phyloP scores from a whole-genome alignment of 1,140 invertebrate species.

The Drosophila watanabei region DNA sequence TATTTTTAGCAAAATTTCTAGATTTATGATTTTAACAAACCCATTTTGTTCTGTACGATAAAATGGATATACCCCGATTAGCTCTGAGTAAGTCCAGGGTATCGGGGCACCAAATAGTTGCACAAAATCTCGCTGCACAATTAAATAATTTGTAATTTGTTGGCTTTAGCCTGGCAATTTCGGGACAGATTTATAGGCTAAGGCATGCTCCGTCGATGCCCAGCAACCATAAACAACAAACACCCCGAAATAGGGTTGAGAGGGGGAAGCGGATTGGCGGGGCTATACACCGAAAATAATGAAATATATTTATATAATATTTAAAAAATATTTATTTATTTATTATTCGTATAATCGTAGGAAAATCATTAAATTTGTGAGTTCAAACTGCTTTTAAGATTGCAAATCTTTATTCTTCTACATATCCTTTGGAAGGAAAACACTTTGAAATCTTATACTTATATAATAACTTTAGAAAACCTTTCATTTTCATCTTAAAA shows the following conservation, averaged over 20 bases:
- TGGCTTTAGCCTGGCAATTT: slow-evolving; percentile 53
- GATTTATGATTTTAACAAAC: not conserved
- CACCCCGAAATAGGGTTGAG: not conserved
- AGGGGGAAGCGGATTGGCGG: too few species aligned
- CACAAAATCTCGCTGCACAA: slow-evolving; percentile 68
- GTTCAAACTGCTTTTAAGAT: not conserved
- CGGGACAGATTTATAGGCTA: slow-evolving; percentile 58
- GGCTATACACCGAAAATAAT: slow-evolving; percentile 10
- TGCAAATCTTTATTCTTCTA: not conserved
- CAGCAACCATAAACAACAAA: slow-evolving; percentile 46
- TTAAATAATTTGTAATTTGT: slow-evolving; percentile 70
- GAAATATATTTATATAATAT: not conserved
- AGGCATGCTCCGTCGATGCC: slow-evolving; percentile 62
- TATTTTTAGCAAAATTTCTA: not conserved
- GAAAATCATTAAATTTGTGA: not conserved
- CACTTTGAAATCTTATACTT: not conserved
- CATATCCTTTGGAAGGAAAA: not conserved
- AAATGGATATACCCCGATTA: not conserved
- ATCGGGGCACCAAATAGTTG: slow-evolving; percentile 48
- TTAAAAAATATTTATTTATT: not conserved
- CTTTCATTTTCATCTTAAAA: not conserved
- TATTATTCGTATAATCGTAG: not conserved
- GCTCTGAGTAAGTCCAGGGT: not conserved
- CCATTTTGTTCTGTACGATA: not conserved
- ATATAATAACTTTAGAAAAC: not conserved